Percentiles rank a stretch among this genome's conserved stretches.
Evolutionary conservation across 1,140 invertebrate genomes (phyloP).

Genomic region (Drosophila simulans): DNA sequence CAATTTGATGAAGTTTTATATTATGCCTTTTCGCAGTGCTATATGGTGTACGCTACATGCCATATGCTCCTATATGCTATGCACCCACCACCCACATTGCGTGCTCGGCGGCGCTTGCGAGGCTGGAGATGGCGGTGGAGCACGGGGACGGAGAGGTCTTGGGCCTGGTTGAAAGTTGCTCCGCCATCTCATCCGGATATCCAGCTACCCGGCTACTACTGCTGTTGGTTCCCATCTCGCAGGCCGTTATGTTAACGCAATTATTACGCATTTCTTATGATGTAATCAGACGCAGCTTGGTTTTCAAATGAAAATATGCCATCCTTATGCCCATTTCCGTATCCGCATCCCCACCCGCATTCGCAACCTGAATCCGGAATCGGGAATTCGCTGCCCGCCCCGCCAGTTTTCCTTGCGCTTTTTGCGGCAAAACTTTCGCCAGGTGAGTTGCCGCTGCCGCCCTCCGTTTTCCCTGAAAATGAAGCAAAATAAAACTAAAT

Average conservation of each 20-base stretch:
- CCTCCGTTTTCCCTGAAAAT: slow-evolving; percentile 44
- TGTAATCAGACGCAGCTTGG: slow-evolving; percentile 81
- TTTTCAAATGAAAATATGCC: slow-evolving; percentile 78
- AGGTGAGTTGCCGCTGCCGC: slow-evolving; percentile 6
- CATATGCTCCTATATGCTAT: slow-evolving; percentile 1
- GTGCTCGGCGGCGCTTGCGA: slow-evolving; percentile 45
- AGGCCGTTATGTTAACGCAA: slow-evolving; percentile 78
- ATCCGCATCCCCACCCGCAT: slow-evolving; percentile 7
- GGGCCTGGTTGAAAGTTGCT: slow-evolving; percentile 6
- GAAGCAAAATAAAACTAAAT: slow-evolving; percentile 83
- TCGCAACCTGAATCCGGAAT: slow-evolving; percentile 1
- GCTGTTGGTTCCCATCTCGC: slow-evolving; percentile 21
- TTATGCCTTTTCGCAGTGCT: slow-evolving; percentile 19
- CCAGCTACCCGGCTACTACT: slow-evolving; percentile 4
- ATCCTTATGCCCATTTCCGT: slow-evolving; percentile 22
- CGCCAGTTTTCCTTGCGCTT: slow-evolving; percentile 15
- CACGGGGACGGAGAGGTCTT: slow-evolving; percentile 9
- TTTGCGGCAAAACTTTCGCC: slow-evolving; percentile 63
- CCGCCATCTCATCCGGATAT: background rate
- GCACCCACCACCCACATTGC: slow-evolving; percentile 28
- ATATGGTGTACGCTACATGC: background rate
- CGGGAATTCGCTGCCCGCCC: background rate
- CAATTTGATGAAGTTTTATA: slow-evolving; percentile 51
- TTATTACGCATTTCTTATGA: slow-evolving; percentile 84
- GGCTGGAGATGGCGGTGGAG: slow-evolving; percentile 5